These are phyloP conservation scores for Trichonephila inaurata DNA, from an alignment of 1,140 invertebrate genomes.

Conservation along the genomic window DNA sequence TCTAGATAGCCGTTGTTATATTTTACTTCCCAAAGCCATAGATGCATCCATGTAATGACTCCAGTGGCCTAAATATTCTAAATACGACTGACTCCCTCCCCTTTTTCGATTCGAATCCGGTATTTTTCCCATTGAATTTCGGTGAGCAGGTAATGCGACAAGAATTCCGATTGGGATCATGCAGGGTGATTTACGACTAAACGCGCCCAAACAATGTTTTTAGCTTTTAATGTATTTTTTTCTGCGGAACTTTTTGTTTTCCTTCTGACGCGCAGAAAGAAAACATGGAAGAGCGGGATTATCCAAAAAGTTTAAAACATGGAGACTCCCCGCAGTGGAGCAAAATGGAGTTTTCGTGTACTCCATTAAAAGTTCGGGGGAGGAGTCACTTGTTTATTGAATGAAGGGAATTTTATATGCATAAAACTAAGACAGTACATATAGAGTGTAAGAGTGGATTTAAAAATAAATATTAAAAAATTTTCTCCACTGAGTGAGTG, in stretches of 20 bases:
- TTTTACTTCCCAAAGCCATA: constrained; percentile 49
- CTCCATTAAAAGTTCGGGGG: not conserved
- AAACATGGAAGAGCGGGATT: not conserved
- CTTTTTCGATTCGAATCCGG: constrained; percentile 26
- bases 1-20: constrained; percentile 20
- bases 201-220: not conserved
- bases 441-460: no score
- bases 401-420: no score
- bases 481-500: no score
- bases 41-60: constrained; percentile 54
- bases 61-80: constrained; percentile 67
- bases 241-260: not conserved
- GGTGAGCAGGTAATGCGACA: constrained; percentile 7
- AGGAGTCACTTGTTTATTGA: no score
- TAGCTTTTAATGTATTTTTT: constrained; percentile 20
- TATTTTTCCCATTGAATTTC: not conserved
- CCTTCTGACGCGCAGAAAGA: not conserved
- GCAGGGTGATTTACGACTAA: constrained; percentile 28
- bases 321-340: not conserved
- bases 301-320: constrained; percentile 1
- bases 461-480: no score
- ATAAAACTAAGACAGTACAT: no score
- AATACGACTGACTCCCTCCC: constrained; percentile 18
- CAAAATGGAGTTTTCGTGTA: constrained; percentile 1
- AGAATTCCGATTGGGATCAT: not conserved